Conservation (phyloP, 1,140 invertebrate genomes). For the Proctacanthus coquilletti region DNA sequence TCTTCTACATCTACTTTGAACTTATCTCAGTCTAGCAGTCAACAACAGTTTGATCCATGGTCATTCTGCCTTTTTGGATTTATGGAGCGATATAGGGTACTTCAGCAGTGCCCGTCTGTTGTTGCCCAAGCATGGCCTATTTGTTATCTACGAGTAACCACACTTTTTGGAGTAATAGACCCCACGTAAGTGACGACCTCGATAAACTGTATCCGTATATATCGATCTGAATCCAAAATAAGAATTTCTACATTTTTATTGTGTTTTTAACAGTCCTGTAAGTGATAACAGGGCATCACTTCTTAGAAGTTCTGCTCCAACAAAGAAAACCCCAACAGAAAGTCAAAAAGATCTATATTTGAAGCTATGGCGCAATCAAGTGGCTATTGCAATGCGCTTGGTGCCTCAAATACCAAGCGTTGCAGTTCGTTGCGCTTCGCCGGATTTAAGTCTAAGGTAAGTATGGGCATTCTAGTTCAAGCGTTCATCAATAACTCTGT, state of each 20-base stretch:
- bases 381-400: slow-evolving; percentile 85
- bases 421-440: slow-evolving; percentile 75
- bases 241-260: not conserved
- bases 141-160: slow-evolving; percentile 77
- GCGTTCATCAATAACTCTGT: too few species aligned
- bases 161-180: slow-evolving; percentile 84
- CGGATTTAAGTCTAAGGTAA: slow-evolving; percentile 80
- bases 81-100: slow-evolving; percentile 56
- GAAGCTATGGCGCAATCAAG: slow-evolving; percentile 85
- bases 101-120: slow-evolving; percentile 69
- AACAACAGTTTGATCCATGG: slow-evolving; percentile 64
- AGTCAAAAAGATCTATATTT: slow-evolving; percentile 81
- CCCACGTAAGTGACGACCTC: slow-evolving; percentile 55
- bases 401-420: slow-evolving; percentile 71
- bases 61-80: slow-evolving; percentile 73
- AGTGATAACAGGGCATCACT: slow-evolving; percentile 92
- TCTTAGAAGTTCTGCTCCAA: slow-evolving; percentile 54
- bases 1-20: slow-evolving; percentile 26
- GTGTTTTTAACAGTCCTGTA: slow-evolving; percentile 55
- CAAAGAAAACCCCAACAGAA: slow-evolving; percentile 54
- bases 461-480: slow-evolving; percentile 10
- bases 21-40: slow-evolving; percentile 19
- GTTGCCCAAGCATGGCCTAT: slow-evolving; percentile 88
- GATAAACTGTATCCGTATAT: slow-evolving; percentile 2
- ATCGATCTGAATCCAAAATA: not conserved